Conservation (phyloP, 1,140 invertebrate genomes). For the Eufriesea mexicana region DNA sequence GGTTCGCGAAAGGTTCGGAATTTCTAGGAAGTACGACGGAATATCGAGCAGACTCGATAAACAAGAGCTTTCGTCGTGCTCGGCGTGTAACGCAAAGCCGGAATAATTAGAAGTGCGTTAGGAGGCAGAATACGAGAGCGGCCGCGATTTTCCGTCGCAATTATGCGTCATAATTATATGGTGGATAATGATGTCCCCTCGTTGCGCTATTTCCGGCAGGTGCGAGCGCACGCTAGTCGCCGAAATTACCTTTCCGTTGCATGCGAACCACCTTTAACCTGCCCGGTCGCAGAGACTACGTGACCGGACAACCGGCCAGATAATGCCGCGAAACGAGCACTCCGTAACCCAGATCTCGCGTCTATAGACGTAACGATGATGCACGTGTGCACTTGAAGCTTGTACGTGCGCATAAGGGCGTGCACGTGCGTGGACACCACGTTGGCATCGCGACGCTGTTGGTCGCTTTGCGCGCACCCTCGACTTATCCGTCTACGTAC, state of each 20-base stretch:
- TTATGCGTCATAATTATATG: slow-evolving; percentile 59
- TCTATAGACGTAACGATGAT: neutral
- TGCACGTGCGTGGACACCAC: slow-evolving; percentile 16
- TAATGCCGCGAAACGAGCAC: slow-evolving; percentile 57
- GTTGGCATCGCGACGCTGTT: slow-evolving; percentile 36
- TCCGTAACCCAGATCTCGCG: slow-evolving; percentile 56
- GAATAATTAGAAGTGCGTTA: slow-evolving; percentile 25
- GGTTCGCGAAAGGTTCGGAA: no score
- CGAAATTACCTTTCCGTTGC: slow-evolving; percentile 53
- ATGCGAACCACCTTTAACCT: slow-evolving; percentile 41
- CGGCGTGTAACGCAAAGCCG: neutral
- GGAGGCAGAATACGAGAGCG: neutral
- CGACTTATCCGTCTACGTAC: no score
- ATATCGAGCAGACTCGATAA: neutral
- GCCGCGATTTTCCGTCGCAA: slow-evolving; percentile 46
- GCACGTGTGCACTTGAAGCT: neutral
- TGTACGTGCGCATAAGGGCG: slow-evolving; percentile 16
- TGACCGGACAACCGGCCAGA: slow-evolving; percentile 58
- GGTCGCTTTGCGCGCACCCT: neutral
- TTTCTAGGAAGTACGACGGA: neutral
- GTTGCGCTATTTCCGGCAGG: slow-evolving; percentile 54
- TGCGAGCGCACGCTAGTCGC: slow-evolving; percentile 10
- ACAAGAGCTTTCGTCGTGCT: neutral
- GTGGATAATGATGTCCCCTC: slow-evolving; percentile 54
- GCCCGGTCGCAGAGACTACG: slow-evolving; percentile 43